Evolutionary conservation across 2,797 vertebrate genomes (phyloP).

Genomic region (Cyclopterus lumpus): DNA sequence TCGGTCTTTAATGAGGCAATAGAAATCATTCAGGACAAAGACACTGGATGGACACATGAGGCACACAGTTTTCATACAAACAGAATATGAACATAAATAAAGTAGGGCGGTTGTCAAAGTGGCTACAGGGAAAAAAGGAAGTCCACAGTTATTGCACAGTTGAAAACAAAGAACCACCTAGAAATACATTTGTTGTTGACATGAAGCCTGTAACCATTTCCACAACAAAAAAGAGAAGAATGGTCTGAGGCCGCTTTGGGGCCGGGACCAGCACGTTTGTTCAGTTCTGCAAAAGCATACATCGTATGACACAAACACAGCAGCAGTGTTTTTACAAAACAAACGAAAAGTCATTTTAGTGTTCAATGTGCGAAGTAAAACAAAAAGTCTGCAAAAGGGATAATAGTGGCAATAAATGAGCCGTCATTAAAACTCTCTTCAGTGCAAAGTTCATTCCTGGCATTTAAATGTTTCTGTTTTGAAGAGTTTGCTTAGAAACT

Average conservation of each 20-base stretch:
- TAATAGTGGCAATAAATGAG: background rate
- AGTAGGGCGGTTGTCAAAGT: conserved; percentile 21
- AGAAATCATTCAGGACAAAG: conserved; percentile 15
- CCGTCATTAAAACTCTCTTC: conserved; percentile 14
- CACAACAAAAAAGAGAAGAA: background rate
- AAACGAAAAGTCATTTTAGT: conserved; percentile 19
- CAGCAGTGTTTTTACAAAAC: conserved; percentile 25
- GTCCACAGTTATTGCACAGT: conserved; percentile 17
- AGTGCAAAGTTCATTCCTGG: conserved; percentile 33
- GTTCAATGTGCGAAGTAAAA: conserved; percentile 18
- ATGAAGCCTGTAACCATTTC: conserved; percentile 7
- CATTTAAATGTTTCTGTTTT: conserved; percentile 11
- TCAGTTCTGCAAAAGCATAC: background rate
- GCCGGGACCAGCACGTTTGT: conserved; percentile 11
- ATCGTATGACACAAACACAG: background rate
- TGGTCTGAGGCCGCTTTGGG: background rate
- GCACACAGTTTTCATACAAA: conserved; percentile 33
- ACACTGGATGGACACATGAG: conserved; percentile 22
- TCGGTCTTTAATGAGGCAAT: conserved; percentile 27
- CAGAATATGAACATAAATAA: conserved; percentile 23
- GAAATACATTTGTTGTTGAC: conserved; percentile 3
- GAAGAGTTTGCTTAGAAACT: background rate
- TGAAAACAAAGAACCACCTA: background rate
- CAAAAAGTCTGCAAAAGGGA: background rate
- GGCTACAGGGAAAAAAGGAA: conserved; percentile 15